Conservation (phyloP, 2,888 invertebrate species). For the Chrysolina haemoptera region DNA sequence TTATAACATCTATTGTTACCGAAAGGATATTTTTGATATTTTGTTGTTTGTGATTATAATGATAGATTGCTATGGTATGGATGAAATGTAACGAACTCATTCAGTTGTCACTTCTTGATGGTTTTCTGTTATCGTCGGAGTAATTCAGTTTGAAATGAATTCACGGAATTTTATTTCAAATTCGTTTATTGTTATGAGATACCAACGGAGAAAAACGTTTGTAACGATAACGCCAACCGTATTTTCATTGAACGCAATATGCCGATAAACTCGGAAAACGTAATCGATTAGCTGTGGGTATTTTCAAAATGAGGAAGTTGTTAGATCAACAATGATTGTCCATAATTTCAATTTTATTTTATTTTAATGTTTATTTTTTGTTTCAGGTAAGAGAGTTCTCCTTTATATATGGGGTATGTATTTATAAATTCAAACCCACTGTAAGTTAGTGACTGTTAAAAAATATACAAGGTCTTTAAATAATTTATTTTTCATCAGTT, state of each 20-base stretch:
- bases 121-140: background rate
- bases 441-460: too few species aligned
- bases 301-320: too few species aligned
- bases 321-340: too few species aligned
- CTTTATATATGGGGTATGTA: background rate
- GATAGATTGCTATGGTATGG: background rate
- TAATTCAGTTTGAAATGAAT: background rate
- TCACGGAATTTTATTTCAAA: too few species aligned
- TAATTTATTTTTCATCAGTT: too few species aligned
- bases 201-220: too few species aligned
- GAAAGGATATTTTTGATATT: conserved; percentile 11
- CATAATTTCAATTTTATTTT: background rate
- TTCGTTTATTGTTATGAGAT: too few species aligned
- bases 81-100: conserved; percentile 1
- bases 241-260: too few species aligned
- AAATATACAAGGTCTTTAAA: too few species aligned
- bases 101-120: background rate
- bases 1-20: conserved; percentile 45
- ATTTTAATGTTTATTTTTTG: background rate
- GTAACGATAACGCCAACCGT: too few species aligned
- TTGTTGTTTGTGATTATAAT: conserved; percentile 10
- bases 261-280: too few species aligned
- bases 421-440: background rate
- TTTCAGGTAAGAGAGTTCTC: background rate
- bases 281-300: too few species aligned